Evolutionary conservation across 2,888 invertebrate genomes (phyloP), one percentile per base, ranked within the genome.

Genomic region (Acleris emargana): DNA sequence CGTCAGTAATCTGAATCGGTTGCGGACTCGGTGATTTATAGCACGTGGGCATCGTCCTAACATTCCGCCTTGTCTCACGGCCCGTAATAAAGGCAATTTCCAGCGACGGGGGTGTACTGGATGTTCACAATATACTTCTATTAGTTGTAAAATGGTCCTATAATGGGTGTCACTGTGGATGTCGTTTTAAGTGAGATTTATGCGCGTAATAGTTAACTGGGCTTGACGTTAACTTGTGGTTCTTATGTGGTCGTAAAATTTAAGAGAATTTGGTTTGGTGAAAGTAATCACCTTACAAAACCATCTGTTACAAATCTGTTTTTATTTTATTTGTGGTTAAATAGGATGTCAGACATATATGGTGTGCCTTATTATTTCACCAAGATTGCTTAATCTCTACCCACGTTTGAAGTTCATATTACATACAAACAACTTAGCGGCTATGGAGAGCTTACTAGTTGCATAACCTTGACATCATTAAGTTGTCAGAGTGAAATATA

Each of bases 1-100:
- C 75, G 77, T 70, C 79, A 74, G 85, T 83, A 89, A 90, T 88
- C 87, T 86, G 88, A 89, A 89, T 89, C 88, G 82, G 88, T 88
- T 87, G 87, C 86, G 79, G 79, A 76, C 76, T 76, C 78, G 80
- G 84, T 88, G 90, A 90, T 89, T 90, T 91, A 90, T 89, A 87
- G 79, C 81, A 84, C 81, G 83, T 82, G 82, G 80, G 76, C 81
- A 75, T 78, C 74, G 77, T 78, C 75, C 77, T 73, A 74, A 76
- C 81, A 83, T 86, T 83, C 84, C 82, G 76, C 79, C 80, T 80
- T 81, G 81, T 82, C 84, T 82, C 80, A 74, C 72, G 74, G 70
- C 71, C 79, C 77, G 81, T 84, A 84, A 86, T 86, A 83, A 82
- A 85, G 82, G 86, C 82, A 88, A 87, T 88, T 87, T 86, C 77